phyloP scores from a whole-genome alignment of 2,888 invertebrate species.

The Tribolium freemani region DNA sequence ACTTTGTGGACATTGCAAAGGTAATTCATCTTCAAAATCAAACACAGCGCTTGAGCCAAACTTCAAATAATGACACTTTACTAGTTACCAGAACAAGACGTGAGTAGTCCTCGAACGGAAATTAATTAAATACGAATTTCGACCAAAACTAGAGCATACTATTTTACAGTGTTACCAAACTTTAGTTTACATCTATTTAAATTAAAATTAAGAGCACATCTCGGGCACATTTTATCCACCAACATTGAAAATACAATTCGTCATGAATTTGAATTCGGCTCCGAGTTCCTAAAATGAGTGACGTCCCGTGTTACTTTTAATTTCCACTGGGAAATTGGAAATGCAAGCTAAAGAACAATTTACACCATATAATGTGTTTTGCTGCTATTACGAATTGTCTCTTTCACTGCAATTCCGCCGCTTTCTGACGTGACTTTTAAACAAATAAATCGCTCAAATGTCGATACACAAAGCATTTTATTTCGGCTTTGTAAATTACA shows the following conservation, averaged over 20 bases:
- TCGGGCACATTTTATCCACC: constrained; percentile 3
- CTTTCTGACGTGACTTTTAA: not conserved
- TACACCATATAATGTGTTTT: constrained; percentile 44
- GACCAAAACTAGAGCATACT: no score
- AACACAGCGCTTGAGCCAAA: not conserved
- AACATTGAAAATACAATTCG: constrained; percentile 25
- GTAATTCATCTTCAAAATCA: not conserved
- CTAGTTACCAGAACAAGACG: not conserved
- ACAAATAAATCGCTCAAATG: not conserved
- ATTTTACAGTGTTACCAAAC: not conserved
- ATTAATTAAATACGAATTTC: not conserved
- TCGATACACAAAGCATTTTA: no score
- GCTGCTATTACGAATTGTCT: constrained; percentile 37
- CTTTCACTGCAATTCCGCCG: not conserved
- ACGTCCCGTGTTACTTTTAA: constrained; percentile 50
- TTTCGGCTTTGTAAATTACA: no score
- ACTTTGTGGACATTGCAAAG: not conserved
- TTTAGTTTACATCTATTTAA: not conserved
- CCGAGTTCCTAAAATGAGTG: constrained; percentile 43
- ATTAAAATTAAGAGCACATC: not conserved
- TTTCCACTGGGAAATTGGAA: constrained; percentile 52
- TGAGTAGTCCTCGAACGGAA: not conserved
- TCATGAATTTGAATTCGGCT: constrained; percentile 48
- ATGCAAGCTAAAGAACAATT: constrained; percentile 46
- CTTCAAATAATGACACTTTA: not conserved